Evolutionary conservation across 2,113 vertebrate genomes (phyloP), one percentile per base, ranked within the genome.

Genomic region (Mustela lutreola): DNA sequence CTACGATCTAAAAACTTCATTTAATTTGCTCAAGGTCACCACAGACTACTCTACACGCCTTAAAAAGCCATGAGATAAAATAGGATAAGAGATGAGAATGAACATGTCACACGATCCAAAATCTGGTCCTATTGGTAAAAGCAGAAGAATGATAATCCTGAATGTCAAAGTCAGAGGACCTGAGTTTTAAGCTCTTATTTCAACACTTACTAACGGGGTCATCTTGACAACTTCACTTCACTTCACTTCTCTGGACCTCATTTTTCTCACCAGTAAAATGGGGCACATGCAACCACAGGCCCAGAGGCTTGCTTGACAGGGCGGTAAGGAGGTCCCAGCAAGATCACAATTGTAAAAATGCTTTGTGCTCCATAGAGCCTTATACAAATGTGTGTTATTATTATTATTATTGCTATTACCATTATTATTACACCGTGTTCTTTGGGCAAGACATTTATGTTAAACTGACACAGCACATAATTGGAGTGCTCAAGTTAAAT

Each of bases 401-500:
- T 97, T 87, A 95, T 97, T 96, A 93, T 78, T 97, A 93, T 84
- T 95, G 58, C 75, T 94, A 90, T 93, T 84, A 94, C 81, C 26
- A 60, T 97, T 95, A 97, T 97, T 97, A 97, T 96, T 94, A 96
- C 62, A 94, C 80, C 21, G 0, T 89, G 97, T 98, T 95, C 97
- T 97, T 94, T 39, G 82, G 97, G 93, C 87, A 94, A 96, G 97
- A 96, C 97, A 93, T 98, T 98, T 95, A 96, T 97, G 97, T 92
- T 98, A 98, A 98, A 97, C 96, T 98, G 97, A 98, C 97, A 95
- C 75, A 97, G 98, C 97, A 95, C 62, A 93, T 98, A 98, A 98
- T 97, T 94, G 97, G 96, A 97, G 97, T 98, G 97, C 94, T 98
- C 97, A 80, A 98, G 98, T 98, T 98, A 98, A 98, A 98, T 98